These are phyloP conservation scores for Melanotaenia boesemani DNA, from an alignment of 2,797 vertebrate species.

Conservation along the genomic window DNA sequence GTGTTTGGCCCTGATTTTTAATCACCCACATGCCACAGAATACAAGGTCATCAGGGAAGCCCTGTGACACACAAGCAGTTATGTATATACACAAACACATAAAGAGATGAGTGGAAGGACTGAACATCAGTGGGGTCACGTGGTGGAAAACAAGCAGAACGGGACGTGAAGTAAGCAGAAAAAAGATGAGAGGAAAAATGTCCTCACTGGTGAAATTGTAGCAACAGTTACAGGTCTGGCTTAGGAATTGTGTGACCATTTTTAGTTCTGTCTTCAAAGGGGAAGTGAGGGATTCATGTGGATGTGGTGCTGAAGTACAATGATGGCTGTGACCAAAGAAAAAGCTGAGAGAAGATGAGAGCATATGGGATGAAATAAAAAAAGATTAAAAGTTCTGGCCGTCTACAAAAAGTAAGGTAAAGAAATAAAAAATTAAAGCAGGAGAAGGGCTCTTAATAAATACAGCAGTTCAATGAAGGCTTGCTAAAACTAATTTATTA, in stretches of 20 bases:
- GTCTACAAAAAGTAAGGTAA: slow-evolving; percentile 1
- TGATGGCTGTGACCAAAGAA: slow-evolving; percentile 56
- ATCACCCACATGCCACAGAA: slow-evolving; percentile 80
- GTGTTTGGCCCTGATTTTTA: slow-evolving; percentile 82
- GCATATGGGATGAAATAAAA: slow-evolving; percentile 13
- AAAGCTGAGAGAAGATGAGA: slow-evolving; percentile 59
- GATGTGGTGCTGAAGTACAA: slow-evolving; percentile 41
- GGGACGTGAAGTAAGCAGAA: slow-evolving; percentile 14
- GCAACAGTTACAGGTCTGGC: slow-evolving; percentile 47
- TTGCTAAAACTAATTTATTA: no score
- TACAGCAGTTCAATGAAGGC: no score
- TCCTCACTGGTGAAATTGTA: slow-evolving; percentile 51
- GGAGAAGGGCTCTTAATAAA: no score
- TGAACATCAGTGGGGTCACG: not conserved
- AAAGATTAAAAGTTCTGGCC: slow-evolving; percentile 18
- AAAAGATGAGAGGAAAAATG: slow-evolving; percentile 20
- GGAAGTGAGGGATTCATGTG: slow-evolving; percentile 53
- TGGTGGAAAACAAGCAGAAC: not conserved
- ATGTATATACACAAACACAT: not conserved
- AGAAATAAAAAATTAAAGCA: not conserved
- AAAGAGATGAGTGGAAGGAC: not conserved
- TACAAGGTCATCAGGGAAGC: slow-evolving; percentile 83
- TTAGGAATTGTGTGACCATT: slow-evolving; percentile 55
- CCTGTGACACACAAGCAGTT: slow-evolving; percentile 48
- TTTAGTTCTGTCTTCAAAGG: slow-evolving; percentile 63